Conservation (phyloP, 2,797 vertebrate species). For the Phataginus tetradactyla region DNA sequence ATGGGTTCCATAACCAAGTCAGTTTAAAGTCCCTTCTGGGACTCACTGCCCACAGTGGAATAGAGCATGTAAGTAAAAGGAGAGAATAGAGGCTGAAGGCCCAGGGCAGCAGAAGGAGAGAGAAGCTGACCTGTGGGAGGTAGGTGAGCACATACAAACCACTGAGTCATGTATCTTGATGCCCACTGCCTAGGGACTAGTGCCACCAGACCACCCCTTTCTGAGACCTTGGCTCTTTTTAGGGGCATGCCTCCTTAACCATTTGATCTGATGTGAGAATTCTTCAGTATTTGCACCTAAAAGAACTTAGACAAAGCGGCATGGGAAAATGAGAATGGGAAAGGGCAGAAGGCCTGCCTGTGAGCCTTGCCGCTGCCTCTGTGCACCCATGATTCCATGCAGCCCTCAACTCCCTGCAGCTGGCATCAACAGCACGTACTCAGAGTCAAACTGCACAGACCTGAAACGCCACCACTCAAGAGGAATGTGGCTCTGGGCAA, state of each 20-base stretch:
- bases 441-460: background rate
- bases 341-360: background rate
- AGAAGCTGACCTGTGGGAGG: background rate
- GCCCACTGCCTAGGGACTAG: background rate
- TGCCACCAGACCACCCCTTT: accelerated
- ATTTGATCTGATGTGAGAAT: background rate
- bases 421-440: accelerated
- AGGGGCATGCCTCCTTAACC: accelerated
- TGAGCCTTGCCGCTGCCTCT: accelerated
- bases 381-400: accelerated
- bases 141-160: background rate
- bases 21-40: background rate
- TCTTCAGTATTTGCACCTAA: background rate
- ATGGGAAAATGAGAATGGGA: background rate
- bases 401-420: too few species aligned
- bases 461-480: background rate
- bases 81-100: background rate
- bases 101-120: background rate
- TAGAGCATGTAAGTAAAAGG: background rate
- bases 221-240: background rate
- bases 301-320: background rate
- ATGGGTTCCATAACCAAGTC: background rate
- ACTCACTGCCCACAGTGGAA: too few species aligned
- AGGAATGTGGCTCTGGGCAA: background rate
- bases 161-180: background rate